Evolutionary conservation across 2,888 invertebrate species (phyloP), one percentile per base, ranked within the genome.

Genomic region (Pasiphila rectangulata): DNA sequence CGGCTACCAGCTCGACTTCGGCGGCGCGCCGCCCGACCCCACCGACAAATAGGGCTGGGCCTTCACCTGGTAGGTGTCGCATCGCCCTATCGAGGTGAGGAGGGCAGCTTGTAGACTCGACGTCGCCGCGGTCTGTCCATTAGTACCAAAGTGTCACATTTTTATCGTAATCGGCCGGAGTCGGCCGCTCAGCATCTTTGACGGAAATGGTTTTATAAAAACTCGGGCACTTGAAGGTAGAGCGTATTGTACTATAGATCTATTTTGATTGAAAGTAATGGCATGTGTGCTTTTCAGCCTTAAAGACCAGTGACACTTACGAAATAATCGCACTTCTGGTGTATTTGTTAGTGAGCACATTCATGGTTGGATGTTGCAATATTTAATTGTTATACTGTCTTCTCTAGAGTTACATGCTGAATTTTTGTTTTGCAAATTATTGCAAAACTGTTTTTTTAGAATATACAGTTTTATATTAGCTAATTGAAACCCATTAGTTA

Each of bases 1-100:
- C 57, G 90, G 91, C 52, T 94, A 93, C 69, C 92, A 91, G 76
- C 80, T 94, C 51, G 93, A 93, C 78, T 93, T 91, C 74, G 87
- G 89, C 37, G 87, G 90, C 37, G 84, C 87, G 32, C 84, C 87
- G 46, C 83, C 83, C 29, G 88, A 87, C 42, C 56, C 79, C 35
- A 56, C 74, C 47, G 88, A 88, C 49, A 86, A 86, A 76, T 85
- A 85, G 76, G 57, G 42, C 38, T 51, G 56, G 54, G 41, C 48
- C 40, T 54, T 46, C 54, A 48, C 56, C 54, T 45, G 57, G 49
- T 58, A 55, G 52, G 51, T 34, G 24, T 19, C 36, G 38, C 49
- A 42, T 45, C 45, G 45, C 13, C 41, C 50, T 34, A 43, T 38
- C 45, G 40, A 54, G 58, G 61, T 56, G 58, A 56, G 50, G 35